Evolutionary conservation across 2,113 vertebrate genomes (phyloP), one percentile per base, ranked within the genome.

Genomic region (Alces alces): DNA sequence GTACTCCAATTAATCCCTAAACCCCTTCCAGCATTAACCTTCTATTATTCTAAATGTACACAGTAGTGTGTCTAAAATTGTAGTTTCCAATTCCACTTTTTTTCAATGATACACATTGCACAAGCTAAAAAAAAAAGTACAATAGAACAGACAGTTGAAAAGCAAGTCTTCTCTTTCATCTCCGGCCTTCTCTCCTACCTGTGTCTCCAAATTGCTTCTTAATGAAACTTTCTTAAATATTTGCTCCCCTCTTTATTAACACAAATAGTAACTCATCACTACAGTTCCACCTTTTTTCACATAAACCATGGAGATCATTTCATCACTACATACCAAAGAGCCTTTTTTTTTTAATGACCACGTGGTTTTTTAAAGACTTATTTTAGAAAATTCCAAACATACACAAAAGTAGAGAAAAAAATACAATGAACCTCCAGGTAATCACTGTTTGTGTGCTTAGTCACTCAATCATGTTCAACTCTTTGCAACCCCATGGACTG

Each of bases 351-450:
- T 39, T 17, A 93, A 93, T 70, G 50, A 89, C 13, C 45, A 94
- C 0, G 8, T 86, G 33, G 58, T 39, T 43, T 52, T 78, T 27
- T 36, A 60, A 93, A 88, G 87, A 33, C 28, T 94, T 78, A 43
- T 58, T 61, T 55, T 54, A 86, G 57, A 89, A 93, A 93, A 95
- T 86, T 89, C 52, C 57, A 95, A 89, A 92, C n/a, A 86, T 43
- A 66, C 27, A 79, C 39, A 93, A 47, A 93, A 93, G 12, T 36
- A 57, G 33, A 90, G 6, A 80, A 58, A 52, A 58, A 86, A 52
- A 95, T 43, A 87, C 21, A 64, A 90, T 28, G 30, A 90, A 90
- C 80, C 25, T 66, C 52, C 52, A 90, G 76, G 54, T 45, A 55
- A 80, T 79, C 36, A 73, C 70, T 27, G 70, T 43, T 43, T 76